These are phyloP conservation scores for Machimus atricapillus DNA, from an alignment of 2,888 invertebrate genomes.

Conservation along the genomic window DNA sequence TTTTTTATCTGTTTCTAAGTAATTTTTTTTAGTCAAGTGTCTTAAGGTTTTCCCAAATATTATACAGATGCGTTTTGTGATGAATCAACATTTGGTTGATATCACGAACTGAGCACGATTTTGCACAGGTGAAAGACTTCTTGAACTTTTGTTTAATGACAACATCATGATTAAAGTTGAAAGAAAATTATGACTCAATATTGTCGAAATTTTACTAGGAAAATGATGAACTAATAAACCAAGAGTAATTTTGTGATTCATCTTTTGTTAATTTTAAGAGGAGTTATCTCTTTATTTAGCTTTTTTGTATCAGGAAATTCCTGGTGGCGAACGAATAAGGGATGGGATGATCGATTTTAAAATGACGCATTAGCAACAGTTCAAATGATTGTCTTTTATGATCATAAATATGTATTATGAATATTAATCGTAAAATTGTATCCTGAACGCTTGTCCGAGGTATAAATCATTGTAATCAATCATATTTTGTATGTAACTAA, in stretches of 20 bases:
- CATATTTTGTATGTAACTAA: too few relatives aligned
- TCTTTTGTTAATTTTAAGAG: neutral
- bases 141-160: neutral
- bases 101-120: neutral
- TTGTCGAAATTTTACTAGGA: neutral
- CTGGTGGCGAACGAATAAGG: neutral
- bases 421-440: too few relatives aligned
- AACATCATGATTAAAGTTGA: neutral
- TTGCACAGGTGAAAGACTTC: neutral
- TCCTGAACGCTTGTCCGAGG: too few relatives aligned
- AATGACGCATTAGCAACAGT: too few relatives aligned
- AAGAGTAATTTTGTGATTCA: neutral
- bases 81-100: neutral
- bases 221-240: neutral
- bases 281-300: neutral
- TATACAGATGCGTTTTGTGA: neutral
- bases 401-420: too few relatives aligned
- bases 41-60: neutral
- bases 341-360: too few relatives aligned
- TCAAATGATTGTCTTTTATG: too few relatives aligned
- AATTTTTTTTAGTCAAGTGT: neutral
- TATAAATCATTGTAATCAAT: too few relatives aligned
- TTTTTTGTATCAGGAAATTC: neutral
- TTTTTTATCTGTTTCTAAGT: neutral
- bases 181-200: neutral